Evolutionary conservation across 2,113 vertebrate genomes (phyloP).

Genomic region (Ia io): DNA sequence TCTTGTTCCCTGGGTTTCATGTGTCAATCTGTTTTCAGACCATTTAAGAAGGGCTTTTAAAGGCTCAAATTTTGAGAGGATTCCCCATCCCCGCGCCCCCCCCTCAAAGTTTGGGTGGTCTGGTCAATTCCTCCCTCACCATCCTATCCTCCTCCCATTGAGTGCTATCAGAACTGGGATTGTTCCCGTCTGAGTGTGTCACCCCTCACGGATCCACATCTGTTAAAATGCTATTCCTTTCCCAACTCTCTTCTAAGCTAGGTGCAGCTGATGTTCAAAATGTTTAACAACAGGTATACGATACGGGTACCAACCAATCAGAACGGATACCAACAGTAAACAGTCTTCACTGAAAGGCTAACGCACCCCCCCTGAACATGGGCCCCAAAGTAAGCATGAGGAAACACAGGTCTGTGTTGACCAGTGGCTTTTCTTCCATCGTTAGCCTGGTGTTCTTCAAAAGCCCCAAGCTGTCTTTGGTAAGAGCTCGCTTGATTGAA

Average conservation of each 20-base stretch:
- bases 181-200: neutral
- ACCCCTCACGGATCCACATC: neutral
- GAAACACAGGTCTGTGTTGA: neutral
- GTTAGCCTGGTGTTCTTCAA: neutral
- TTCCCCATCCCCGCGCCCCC: fast-evolving
- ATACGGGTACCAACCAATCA: neutral
- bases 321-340: neutral
- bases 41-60: neutral
- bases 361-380: fast-evolving
- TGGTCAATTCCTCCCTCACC: neutral
- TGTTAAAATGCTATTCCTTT: neutral
- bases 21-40: neutral
- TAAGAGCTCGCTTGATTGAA: neutral
- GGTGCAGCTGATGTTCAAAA: conserved; percentile 23
- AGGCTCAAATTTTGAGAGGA: neutral
- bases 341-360: neutral
- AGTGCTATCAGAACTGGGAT: neutral
- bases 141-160: neutral
- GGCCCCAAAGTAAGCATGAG: too few species aligned
- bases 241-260: neutral
- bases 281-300: neutral
- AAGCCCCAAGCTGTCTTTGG: neutral
- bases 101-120: fast-evolving
- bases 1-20: neutral
- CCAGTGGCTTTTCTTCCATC: neutral